Base-by-base conservation (phyloP, 2,888 invertebrate genomes). In the Campoplex capitator region DNA sequence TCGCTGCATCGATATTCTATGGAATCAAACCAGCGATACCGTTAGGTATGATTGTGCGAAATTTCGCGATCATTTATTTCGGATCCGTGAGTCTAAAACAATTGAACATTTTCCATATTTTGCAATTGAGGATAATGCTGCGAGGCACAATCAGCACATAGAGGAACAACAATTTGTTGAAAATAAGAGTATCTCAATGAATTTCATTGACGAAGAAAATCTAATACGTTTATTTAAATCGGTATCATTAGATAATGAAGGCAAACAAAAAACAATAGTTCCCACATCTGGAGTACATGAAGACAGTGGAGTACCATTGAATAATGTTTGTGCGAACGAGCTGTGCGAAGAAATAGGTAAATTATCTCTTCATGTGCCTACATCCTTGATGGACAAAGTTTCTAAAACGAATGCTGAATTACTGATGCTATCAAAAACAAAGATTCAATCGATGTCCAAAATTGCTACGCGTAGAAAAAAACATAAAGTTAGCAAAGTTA, bases 1-100 rank as follows among this genome's bases (percentile, higher is more conserved):
- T 78, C 42, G 71, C 83, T 35, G 48, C 71, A 45, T 83, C 83
- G 38, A 77, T 83, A 71, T 35, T 83, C 16, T 71, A 83, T 28
- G 77, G 77, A 42, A 28, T 65, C 9, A 71, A 54, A 48, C 83
- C 77, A 11, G 23, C n/a, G 71, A 83, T 8, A 62, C 62, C 62
- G 45, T 77, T 7, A 54, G 71, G 35, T 83, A 83, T 62, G n/a
- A 28, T 4, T 8, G 16, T n/a, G 16, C 70, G 18, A 45, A 13
- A n/a, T 76, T 83, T 76, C 70, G 83, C 3, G 32, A 51, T n/a
- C 76, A 76, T 62, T 83, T 76, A 48, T 28, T 83, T 13, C 70
- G 58, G 58, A 76, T 83, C 13, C 48, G 68, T 16, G 35, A 76
- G 65, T 70, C 23, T 3, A 45, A 83, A 6, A 38, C n/a, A 32